Percentiles rank a stretch among this genome's conserved stretches.
These are phyloP conservation scores for Harpalus rubripes DNA, from an alignment of 2,888 invertebrate genomes.

Conservation along the genomic window DNA sequence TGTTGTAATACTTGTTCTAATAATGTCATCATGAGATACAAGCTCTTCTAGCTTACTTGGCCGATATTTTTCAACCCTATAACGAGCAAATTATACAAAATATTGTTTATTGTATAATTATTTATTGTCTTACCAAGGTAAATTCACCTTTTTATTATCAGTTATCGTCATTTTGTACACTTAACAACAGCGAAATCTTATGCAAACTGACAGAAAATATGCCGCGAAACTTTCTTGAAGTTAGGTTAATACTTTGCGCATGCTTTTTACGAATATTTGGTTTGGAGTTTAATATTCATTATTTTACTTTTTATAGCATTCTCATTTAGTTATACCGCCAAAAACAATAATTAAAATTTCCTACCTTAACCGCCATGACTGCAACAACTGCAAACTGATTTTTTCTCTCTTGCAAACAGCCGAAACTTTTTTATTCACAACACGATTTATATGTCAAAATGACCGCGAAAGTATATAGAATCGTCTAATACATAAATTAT, in stretches of 20 bases:
- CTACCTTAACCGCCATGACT: no score
- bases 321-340: no score
- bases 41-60: constrained; percentile 94
- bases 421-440: no score
- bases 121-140: constrained; percentile 80
- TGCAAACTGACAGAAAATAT: constrained; percentile 1
- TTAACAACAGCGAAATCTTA: neutral
- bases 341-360: no score
- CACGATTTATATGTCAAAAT: no score
- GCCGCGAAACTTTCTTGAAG: neutral
- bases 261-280: no score
- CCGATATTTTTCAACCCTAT: constrained; percentile 99
- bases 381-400: no score
- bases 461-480: neutral
- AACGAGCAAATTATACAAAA: constrained; percentile 67
- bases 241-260: no score
- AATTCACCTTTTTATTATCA: constrained; percentile 76
- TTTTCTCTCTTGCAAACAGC: no score
- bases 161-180: constrained; percentile 68
- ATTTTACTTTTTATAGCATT: no score
- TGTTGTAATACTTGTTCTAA: constrained; percentile 89
- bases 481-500: no score
- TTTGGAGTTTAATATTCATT: no score
- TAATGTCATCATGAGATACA: constrained; percentile 98
- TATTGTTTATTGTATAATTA: constrained; percentile 15